Base-by-base conservation (phyloP, 2,797 vertebrate genomes). In the Pseudocheirus occidentalis region DNA sequence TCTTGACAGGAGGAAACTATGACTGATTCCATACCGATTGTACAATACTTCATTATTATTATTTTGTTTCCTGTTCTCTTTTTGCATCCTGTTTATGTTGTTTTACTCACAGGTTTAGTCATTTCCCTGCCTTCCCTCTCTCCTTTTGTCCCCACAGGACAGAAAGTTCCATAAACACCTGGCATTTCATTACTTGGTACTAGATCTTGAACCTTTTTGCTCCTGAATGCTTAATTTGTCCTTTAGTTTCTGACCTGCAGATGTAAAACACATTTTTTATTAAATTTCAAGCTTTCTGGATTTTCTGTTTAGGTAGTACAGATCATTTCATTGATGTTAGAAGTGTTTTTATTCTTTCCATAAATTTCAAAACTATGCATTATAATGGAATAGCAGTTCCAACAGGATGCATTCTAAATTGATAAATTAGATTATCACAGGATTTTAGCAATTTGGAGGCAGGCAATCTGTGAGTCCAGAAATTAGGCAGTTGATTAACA, bases 161-260 rank as follows among this genome's bases (percentile, higher is more conserved):
- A 97, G 91, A 94, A 94, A 97, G 95, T 98, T 98, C 98, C 97
- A 97, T 98, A 98, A 98, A 98, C 96, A 98, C 97, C 97, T 98
- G 97, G 95, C 95, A 98, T 97, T 98, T 98, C 97, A 98, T 98
- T 98, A 97, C 59, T 97, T 94, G 92, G 90, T 93, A 89, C 89
- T 91, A 94, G 94, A 96, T 97, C 96, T 98, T 98, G 98, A 96
- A 97, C 96, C 90, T 98, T 98, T 98, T 96, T 31, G 31, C 92
- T 91, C 91, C 95, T 95, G 95, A 96, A 97, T 87, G 90, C 40
- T 98, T 95, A 93, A 95, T 95, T 96, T 97, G 91, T 94, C 97
- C 87, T 96, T 98, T 98, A 73, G 24, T 97, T 97, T 95, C 97
- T 98, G 91, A 96, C 50, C 96, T 95, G 95, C 12, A 97, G 95